Evolutionary conservation across 2,113 vertebrate species (phyloP).

Genomic region (Petrocephalus microphthalmus): DNA sequence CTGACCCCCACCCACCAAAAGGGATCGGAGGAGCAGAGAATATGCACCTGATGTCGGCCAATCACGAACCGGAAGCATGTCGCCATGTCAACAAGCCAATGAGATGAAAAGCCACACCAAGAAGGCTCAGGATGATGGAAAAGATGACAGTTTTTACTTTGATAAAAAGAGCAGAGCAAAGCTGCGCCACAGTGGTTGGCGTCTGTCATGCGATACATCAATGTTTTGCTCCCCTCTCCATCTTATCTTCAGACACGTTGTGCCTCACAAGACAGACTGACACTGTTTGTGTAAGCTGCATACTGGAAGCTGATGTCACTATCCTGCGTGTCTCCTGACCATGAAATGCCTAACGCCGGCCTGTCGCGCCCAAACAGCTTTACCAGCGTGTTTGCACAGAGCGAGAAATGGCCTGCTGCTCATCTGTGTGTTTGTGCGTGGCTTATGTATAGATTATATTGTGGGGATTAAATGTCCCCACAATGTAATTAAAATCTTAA

Average conservation of each 20-base stretch:
- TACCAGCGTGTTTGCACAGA: not conserved
- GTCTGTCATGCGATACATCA: not conserved
- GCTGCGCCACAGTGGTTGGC: not conserved
- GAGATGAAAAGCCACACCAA: not conserved
- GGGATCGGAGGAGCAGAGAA: not conserved
- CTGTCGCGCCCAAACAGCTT: not conserved
- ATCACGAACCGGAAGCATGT: not conserved
- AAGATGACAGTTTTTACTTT: not conserved
- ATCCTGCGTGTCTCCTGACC: not conserved
- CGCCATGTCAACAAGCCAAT: not conserved
- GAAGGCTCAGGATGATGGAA: not conserved
- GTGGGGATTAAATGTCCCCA: too few relatives aligned
- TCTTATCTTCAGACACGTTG: not conserved
- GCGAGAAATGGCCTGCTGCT: slow-evolving; percentile 12
- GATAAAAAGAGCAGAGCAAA: not conserved
- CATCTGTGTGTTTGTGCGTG: not conserved
- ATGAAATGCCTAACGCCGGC: not conserved
- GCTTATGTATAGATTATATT: slow-evolving; percentile 18
- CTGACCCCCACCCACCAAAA: not conserved
- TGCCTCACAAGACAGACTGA: not conserved
- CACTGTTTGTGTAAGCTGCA: not conserved
- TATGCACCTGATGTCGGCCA: not conserved
- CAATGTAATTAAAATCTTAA: too few relatives aligned
- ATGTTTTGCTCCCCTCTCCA: not conserved
- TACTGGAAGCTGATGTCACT: not conserved